Evolutionary conservation across 2,888 invertebrate species (phyloP), one percentile per base, ranked within the genome.

Genomic region (Pyrrhia umbra): DNA sequence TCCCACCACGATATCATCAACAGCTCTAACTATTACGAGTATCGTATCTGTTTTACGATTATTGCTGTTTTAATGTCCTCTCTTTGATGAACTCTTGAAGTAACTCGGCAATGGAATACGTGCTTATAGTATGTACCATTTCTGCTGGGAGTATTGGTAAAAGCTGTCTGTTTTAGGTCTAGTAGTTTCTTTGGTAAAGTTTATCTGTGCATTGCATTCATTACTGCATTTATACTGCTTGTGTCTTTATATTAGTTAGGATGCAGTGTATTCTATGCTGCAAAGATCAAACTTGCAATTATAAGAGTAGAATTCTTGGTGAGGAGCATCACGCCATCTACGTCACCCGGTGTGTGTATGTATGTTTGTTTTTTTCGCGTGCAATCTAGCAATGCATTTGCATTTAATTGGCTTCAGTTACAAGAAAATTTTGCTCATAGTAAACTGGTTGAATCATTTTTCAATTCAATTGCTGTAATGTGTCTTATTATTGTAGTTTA

Each of bases 311-410:
- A 2, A 6, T 42, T 45, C 43, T 18, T 79, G 65, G 75, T 80
- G 57, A 42, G 47, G 60, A 69, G 69, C 61, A 70, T 88, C 89
- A 89, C 89, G 89, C 89, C 88, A 90, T 70, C 68, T 57, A 72
- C 86, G 84, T 84, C 83, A 85, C 55, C 45, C 72, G 55, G 58
- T 71, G 72, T 74, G 64, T 76, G 69, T 56, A 58, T 67, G 75
- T 81, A 55, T 71, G 57, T 59, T 37, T 75, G 66, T 83, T 73
- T 75, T n/a, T 46, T 66, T 78, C 63, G 74, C 78, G 75, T 74
- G 81, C 77, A 51, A 61, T 65, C 63, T 68, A 76, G 50, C 60
- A 56, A 73, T 81, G 81, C 76, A 82, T 81, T 82, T 79, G 79
- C 75, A 84, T 84, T 82, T 81, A 81, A 84, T 84, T 83, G 81